A percentile compares a stretch with the other conserved stretches of the same genome.
phyloP scores from a whole-genome alignment of 2,797 vertebrate species.

The Aldrovandia affinis region DNA sequence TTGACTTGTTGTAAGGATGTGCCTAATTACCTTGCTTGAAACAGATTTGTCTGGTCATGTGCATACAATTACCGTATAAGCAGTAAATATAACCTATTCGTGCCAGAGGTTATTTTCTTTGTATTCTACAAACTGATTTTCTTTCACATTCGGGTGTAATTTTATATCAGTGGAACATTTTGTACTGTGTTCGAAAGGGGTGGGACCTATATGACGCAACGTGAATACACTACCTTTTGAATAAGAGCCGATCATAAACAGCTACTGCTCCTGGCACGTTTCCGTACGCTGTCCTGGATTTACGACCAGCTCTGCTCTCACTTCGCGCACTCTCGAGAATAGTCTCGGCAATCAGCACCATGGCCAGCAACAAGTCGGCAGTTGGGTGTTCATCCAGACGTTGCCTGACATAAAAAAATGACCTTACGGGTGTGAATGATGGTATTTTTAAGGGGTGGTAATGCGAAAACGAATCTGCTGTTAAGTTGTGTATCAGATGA shows the following conservation, averaged over 20 bases:
- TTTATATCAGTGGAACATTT: too few relatives aligned
- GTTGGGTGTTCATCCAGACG: neutral
- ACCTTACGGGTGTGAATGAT: neutral
- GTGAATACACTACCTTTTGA: neutral
- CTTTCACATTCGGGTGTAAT: too few relatives aligned
- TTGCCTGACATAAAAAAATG: neutral
- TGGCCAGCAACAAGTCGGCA: conserved; percentile 63
- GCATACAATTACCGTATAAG: neutral
- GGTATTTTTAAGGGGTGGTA: neutral
- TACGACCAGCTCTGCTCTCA: neutral
- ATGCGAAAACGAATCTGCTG: neutral
- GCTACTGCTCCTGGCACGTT: neutral
- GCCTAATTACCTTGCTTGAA: neutral
- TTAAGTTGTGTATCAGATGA: too few relatives aligned
- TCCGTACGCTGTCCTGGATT: neutral
- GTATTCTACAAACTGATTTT: too few relatives aligned
- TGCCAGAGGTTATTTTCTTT: neutral
- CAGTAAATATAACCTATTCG: neutral
- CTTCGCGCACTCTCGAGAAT: neutral
- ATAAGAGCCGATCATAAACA: too few relatives aligned
- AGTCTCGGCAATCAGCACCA: conserved; percentile 65
- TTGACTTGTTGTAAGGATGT: neutral
- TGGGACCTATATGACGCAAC: too few relatives aligned
- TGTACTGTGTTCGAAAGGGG: too few relatives aligned
- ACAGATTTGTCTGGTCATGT: neutral